These are phyloP conservation scores for Cygnus buccinator DNA, from an alignment of 2,113 vertebrate species.

Conservation along the genomic window DNA sequence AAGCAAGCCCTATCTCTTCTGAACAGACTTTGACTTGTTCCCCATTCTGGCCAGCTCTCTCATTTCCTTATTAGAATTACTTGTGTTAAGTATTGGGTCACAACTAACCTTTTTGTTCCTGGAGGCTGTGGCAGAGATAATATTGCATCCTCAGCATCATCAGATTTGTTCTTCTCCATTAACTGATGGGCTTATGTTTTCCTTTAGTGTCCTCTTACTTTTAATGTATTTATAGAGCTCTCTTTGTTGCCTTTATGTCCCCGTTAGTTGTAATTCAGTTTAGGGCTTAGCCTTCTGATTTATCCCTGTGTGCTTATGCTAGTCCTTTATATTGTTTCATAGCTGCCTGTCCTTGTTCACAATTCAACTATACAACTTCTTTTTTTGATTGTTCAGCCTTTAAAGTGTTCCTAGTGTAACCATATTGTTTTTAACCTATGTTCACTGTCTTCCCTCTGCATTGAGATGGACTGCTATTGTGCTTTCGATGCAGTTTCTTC, in stretches of 20 bases:
- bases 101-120: not conserved
- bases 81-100: not conserved
- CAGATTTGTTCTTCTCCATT: constrained; percentile 23
- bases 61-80: not conserved
- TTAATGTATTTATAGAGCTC: constrained; percentile 40
- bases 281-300: constrained; percentile 20
- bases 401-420: constrained; percentile 10
- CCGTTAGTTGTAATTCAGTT: constrained; percentile 44
- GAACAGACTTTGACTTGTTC: not conserved
- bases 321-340: constrained; percentile 13
- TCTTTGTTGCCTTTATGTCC: constrained; percentile 33
- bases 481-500: constrained; percentile 1
- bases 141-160: not conserved
- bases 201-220: not conserved
- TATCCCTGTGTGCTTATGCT: constrained; percentile 10
- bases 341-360: constrained; percentile 33
- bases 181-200: constrained; percentile 5
- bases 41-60: not conserved
- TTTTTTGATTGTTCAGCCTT: constrained; percentile 44
- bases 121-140: not conserved
- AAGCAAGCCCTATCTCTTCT: not conserved
- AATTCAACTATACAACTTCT: not conserved
- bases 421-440: constrained; percentile 26
- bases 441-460: not conserved
- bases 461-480: not conserved